Percentiles rank a stretch among this genome's conserved stretches.
phyloP scores from a whole-genome alignment of 2,113 vertebrate genomes.

The Callocephalon fimbriatum region DNA sequence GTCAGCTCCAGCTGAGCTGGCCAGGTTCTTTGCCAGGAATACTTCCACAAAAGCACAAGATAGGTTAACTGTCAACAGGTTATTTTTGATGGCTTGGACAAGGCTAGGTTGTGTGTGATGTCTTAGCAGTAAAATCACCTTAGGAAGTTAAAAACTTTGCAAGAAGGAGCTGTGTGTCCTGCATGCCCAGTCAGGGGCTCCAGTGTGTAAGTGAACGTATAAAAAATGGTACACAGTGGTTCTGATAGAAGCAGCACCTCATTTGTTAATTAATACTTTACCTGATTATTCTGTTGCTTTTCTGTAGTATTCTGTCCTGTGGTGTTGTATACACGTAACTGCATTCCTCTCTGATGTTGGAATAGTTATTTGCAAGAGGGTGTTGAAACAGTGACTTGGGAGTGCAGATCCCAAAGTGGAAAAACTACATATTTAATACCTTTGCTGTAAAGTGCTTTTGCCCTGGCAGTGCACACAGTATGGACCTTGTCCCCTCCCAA shows the following conservation, averaged over 20 bases:
- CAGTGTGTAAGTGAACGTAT: neutral
- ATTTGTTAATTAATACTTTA: neutral
- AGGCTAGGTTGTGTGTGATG: neutral
- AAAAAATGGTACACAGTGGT: neutral
- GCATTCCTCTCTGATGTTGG: neutral
- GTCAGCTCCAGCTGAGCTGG: neutral
- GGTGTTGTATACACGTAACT: neutral
- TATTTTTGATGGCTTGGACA: neutral
- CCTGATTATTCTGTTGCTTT: neutral
- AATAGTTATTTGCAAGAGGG: neutral
- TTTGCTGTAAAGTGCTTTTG: neutral
- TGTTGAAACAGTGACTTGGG: neutral
- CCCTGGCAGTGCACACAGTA: neutral
- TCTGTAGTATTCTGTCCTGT: neutral
- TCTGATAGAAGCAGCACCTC: neutral
- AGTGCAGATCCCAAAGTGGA: neutral
- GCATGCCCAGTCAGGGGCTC: neutral
- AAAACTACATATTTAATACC: neutral
- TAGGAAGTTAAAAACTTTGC: neutral
- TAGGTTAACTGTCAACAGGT: neutral
- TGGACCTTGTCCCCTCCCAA: neutral
- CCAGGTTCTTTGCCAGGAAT: neutral
- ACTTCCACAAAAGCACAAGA: neutral
- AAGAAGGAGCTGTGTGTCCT: neutral
- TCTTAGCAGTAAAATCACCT: neutral